Conservation (phyloP, 2,797 vertebrate species). For the Aplochiton taeniatus region DNA sequence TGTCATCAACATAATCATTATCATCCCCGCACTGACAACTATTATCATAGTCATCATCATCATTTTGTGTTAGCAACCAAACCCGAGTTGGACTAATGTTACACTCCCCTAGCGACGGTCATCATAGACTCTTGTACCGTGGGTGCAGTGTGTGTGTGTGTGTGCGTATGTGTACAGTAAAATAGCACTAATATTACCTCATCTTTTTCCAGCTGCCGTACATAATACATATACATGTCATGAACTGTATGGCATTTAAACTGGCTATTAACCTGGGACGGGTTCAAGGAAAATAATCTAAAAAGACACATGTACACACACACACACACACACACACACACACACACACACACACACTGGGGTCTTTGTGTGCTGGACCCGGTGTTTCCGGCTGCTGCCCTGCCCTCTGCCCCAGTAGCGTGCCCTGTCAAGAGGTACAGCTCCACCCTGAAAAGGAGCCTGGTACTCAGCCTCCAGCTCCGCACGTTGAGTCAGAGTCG, state of each 20-base stretch:
- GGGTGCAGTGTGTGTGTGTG: background rate
- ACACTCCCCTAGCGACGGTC: too few species aligned
- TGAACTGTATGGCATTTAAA: slow-evolving; percentile 27
- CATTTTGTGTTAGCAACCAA: background rate
- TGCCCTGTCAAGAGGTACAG: slow-evolving; percentile 15
- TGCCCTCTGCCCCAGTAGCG: slow-evolving; percentile 14
- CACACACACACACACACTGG: slow-evolving; percentile 14
- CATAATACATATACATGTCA: too few species aligned
- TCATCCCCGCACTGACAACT: background rate
- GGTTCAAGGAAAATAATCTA: slow-evolving; percentile 22
- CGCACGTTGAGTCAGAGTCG: slow-evolving; percentile 19
- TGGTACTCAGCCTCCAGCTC: slow-evolving; percentile 1
- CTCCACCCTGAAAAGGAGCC: slow-evolving; percentile 8
- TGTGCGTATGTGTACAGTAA: slow-evolving; percentile 4
- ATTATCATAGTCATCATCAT: background rate
- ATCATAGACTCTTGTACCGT: background rate
- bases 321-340: slow-evolving; percentile 7
- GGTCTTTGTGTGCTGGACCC: slow-evolving; percentile 19
- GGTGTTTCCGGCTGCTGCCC: slow-evolving; percentile 17
- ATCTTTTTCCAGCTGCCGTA: slow-evolving; percentile 20
- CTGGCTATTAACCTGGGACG: slow-evolving; percentile 24
- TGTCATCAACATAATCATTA: background rate
- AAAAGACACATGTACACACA: slow-evolving; percentile 9
- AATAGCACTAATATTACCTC: slow-evolving; percentile 27
- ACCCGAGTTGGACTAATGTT: too few species aligned